Evolutionary conservation across 2,888 invertebrate genomes (phyloP).

Genomic region (Leptopilina drosophilae): DNA sequence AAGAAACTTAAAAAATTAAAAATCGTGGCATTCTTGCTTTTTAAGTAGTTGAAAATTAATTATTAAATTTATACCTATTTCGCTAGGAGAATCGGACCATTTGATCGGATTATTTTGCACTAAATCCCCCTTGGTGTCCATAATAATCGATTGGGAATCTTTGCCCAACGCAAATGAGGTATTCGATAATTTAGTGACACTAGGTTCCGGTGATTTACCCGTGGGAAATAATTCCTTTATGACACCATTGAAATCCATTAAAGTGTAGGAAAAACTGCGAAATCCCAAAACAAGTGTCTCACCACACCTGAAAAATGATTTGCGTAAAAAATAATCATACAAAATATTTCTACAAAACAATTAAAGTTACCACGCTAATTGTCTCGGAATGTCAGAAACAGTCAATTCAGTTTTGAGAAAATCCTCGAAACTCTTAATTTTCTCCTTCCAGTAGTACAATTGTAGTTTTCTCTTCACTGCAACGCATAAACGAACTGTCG

Average conservation of each 20-base stretch:
- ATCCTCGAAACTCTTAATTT: slow-evolving; percentile 87
- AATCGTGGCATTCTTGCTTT: neutral
- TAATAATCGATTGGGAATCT: slow-evolving; percentile 91
- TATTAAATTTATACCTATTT: slow-evolving; percentile 79
- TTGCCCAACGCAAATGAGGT: slow-evolving; percentile 89
- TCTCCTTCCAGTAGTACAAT: slow-evolving; percentile 93
- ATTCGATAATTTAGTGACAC: slow-evolving; percentile 87
- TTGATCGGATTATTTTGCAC: slow-evolving; percentile 85
- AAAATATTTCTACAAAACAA: too few species aligned
- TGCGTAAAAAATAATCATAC: neutral
- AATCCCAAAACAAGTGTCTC: slow-evolving; percentile 73
- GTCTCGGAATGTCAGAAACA: slow-evolving; percentile 79
- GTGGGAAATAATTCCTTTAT: slow-evolving; percentile 91
- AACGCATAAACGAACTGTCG: slow-evolving; percentile 90
- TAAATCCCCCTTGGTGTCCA: slow-evolving; percentile 86
- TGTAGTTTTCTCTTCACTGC: slow-evolving; percentile 91
- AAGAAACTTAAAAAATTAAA: neutral
- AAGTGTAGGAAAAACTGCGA: slow-evolving; percentile 72
- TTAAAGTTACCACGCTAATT: slow-evolving; percentile 68
- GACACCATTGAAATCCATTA: slow-evolving; percentile 77
- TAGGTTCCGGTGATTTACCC: slow-evolving; percentile 89
- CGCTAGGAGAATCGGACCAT: slow-evolving; percentile 88
- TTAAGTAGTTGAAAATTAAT: neutral
- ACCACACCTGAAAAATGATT: slow-evolving; percentile 65
- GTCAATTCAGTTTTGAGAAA: slow-evolving; percentile 79